Evolutionary conservation across 2,797 vertebrate species (phyloP), one percentile per base, ranked within the genome.

Genomic region (Siniperca obscura): DNA sequence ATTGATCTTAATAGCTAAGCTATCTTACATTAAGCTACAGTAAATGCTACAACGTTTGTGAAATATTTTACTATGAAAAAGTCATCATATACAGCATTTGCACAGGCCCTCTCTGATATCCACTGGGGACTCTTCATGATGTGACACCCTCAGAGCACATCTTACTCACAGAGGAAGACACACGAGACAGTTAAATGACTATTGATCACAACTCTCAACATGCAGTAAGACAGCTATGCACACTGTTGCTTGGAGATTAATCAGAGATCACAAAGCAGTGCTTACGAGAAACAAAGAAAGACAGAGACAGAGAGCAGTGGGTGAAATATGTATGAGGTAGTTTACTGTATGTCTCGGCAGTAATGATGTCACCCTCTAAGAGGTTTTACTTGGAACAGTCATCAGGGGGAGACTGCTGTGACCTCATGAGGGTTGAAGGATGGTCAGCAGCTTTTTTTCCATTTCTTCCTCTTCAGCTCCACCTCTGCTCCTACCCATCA

Each of bases 291-390:
- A 65, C 50, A 73, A 52, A 48, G 4, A 73, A 30, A 46, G 42
- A 34, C 5, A 17, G 25, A 48, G 52, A 11, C 4, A 25, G 44
- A 74, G 21, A 81, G 36, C 27, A 74, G 74, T 6, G 8, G 67
- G 42, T 84, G 27, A 87, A 90, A 84, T 80, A 87, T 86, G 76
- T 27, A 86, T 75, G 66, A 89, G 53, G 50, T 1, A 3, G 42
- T 50, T 13, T 40, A 38, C 61, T 5, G 56, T 40, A 12, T 17
- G 52, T 66, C 74, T 74, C 57, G 0, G 30, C 52, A 62, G 76
- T 0, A 53, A 82, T 89, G 88, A 93, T 86, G 86, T 94, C 92
- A 93, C 10, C 80, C 38, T 70, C 59, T 83, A 34, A 80, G 50
- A 82, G 87, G 81, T 87, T 70, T 73, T 77, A 60, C 74, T 27